Evolutionary conservation across 2,113 vertebrate genomes (phyloP), one percentile per base, ranked within the genome.

Genomic region (Pseudopipra pipra): DNA sequence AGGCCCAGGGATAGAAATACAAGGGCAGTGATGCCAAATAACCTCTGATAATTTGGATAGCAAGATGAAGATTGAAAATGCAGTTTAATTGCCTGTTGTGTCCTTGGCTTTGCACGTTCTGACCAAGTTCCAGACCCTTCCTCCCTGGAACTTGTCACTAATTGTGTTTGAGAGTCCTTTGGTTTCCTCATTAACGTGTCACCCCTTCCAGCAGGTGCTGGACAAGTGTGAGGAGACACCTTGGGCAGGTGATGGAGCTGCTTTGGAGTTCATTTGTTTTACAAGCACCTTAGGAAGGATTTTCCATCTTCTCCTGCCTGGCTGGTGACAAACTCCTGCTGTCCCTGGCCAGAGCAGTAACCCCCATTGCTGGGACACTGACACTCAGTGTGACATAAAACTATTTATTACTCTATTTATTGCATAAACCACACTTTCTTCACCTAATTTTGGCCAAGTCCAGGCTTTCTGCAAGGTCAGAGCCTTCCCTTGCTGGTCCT

Each of bases 271-370:
- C 10, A 14, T 47, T 44, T 87, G 18, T 39, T 79, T 54, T 5
- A 7, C 41, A 14, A 19, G 11, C 54, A 33, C 30, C 6, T 33
- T 41, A 41, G 11, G 6, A 25, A 31, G 43, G 12, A 2, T 79
- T 61, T 71, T 51, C 18, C 21, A 41, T 19, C 66, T 51, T 37
- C 8, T 33, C 10, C 2, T 13, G n/a, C 52, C 25, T 80, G 58
- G 30, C 43, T 46, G 52, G 33, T 46, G 75, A 1, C 39, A 61
- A 33, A 46, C 49, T 11, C 68, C 30, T 52, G 41, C 67, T 71
- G n/a, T 6, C 43, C 11, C 0, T 5, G 63, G 66, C 49, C 56
- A 30, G 5, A 51, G n/a, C 15, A 16, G 3, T n/a, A 22, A 63
- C 27, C 43, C 21, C 22, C 30, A 16, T 28, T 54, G 19, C 12